These are phyloP conservation scores for Ips typographus DNA, from an alignment of 1,140 invertebrate species.

Conservation along the genomic window DNA sequence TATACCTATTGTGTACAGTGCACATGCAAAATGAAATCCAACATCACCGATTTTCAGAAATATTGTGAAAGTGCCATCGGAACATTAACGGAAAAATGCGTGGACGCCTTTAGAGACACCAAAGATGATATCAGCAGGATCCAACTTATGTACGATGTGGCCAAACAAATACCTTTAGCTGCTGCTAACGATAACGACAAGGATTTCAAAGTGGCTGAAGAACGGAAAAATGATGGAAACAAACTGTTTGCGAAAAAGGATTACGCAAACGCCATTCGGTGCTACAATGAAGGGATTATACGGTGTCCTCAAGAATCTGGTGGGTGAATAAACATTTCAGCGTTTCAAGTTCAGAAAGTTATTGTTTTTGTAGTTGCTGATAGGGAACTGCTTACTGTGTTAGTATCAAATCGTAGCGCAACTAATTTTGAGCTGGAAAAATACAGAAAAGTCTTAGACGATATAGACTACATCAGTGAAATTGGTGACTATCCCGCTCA, in stretches of 20 bases:
- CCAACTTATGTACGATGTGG: conserved; percentile 41
- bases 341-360: not conserved
- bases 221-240: conserved; percentile 76
- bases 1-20: not conserved
- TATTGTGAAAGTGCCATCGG: conserved; percentile 45
- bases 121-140: conserved; percentile 45
- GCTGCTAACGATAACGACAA: conserved; percentile 57
- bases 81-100: conserved; percentile 38
- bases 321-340: conserved; percentile 48
- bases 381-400: conserved; percentile 68
- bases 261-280: conserved; percentile 69
- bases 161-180: conserved; percentile 42
- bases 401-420: conserved; percentile 86
- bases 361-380: conserved; percentile 43
- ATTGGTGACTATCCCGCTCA: conserved; percentile 63
- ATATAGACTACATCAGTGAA: conserved; percentile 71
- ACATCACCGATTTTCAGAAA: conserved; percentile 41
- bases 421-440: conserved; percentile 77
- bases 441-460: conserved; percentile 71
- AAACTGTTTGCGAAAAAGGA: conserved; percentile 73
- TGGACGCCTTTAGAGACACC: conserved; percentile 40
- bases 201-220: conserved; percentile 61
- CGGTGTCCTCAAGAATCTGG: conserved; percentile 65
- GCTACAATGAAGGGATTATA: conserved; percentile 73
- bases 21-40: conserved; percentile 21